Base-by-base conservation (phyloP, 2,888 invertebrate species). In the Troides oblongomaculatus region DNA sequence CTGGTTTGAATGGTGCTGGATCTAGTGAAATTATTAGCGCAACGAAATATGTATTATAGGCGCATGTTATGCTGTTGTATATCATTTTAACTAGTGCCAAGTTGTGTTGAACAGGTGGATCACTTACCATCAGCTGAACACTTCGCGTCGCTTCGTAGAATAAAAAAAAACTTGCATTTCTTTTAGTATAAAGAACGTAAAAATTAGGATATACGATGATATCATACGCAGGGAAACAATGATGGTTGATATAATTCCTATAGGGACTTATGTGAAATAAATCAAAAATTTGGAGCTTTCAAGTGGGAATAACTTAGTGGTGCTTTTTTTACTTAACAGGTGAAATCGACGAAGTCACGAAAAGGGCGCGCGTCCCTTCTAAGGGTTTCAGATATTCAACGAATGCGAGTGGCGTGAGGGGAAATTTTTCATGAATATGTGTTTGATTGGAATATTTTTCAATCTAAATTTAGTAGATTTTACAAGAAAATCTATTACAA, bases 321-420 rank as follows among this genome's bases (percentile, higher is more conserved):
- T n/a, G 74, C 76, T 84, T 86, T 84, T 85, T 87, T 86, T 84
- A 86, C 84, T 81, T 82, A 79, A 79, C 85, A 83, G 83, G 85
- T 82, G 80, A 88, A 86, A 85, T 84, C 82, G 85, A 76, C 80
- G 63, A 79, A 81, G 84, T 82, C 89, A 89, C 89, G 89, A 81
- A 87, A 80, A 75, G 81, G 80, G 79, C 73, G 75, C 73, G 75
- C 72, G 72, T 74, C 75, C 73, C 74, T 70, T 73, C 71, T 58
- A 64, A 75, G 62, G 69, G 71, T 71, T 71, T 69, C 68, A 70
- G 73, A 75, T 76, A 72, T 72, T 75, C 70, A 73, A 64, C 66
- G 68, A 72, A 72, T 68, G 73, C 72, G 71, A 72, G 66, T 60
- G 63, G 59, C 57, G 39, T 57, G 66, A 69, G 63, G 71, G 72